phyloP scores from a whole-genome alignment of 1,140 invertebrate genomes.

The Pararge aegeria region DNA sequence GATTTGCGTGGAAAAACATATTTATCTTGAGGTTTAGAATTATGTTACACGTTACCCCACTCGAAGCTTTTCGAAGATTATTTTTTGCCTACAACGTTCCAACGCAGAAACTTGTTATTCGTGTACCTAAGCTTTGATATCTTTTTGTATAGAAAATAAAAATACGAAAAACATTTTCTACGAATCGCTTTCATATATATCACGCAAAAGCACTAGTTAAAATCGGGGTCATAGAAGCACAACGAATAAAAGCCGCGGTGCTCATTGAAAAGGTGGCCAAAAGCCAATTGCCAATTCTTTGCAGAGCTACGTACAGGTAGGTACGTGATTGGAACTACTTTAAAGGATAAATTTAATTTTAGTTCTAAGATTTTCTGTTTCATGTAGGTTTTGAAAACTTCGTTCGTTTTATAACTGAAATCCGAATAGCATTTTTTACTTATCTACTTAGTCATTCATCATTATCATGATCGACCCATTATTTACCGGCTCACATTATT shows the following conservation, averaged over 20 bases:
- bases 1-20: no score
- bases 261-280: neutral
- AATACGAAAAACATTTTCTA: neutral
- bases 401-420: no score
- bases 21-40: neutral
- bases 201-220: neutral
- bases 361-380: no score
- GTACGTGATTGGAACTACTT: neutral
- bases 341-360: neutral
- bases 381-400: no score
- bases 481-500: no score
- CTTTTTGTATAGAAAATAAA: neutral
- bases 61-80: neutral
- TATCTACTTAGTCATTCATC: no score
- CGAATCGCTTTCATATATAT: neutral
- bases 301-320: neutral
- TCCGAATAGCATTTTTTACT: no score
- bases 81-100: neutral
- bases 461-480: no score
- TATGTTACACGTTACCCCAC: neutral
- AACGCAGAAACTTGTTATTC: neutral
- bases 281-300: neutral
- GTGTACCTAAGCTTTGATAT: neutral
- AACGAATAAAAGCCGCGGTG: conserved; percentile 13
- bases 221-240: conserved; percentile 10